A percentile compares a stretch with the other conserved stretches of the same genome.
phyloP scores from a whole-genome alignment of 2,797 vertebrate genomes.

The Peromyscus melanophrys region DNA sequence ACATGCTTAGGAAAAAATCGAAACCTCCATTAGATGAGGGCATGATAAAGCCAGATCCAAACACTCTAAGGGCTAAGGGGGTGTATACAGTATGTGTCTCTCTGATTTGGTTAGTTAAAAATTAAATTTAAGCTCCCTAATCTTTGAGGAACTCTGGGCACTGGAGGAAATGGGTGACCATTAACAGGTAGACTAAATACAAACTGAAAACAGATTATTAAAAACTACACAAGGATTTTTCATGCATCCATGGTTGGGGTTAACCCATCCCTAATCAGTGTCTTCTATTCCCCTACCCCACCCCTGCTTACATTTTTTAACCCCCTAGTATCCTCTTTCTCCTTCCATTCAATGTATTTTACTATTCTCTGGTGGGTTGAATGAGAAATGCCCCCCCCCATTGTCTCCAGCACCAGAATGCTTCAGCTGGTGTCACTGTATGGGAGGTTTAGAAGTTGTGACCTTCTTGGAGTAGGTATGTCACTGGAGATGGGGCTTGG shows the following conservation, averaged over 20 bases:
- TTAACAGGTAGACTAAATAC: not conserved
- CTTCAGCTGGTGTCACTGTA: not conserved
- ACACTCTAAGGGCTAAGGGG: not conserved
- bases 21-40: not conserved
- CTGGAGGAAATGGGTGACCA: not conserved
- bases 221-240: not conserved
- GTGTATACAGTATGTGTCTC: not conserved
- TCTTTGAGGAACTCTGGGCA: not conserved
- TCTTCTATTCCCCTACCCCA: no score
- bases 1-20: not conserved
- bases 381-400: not conserved
- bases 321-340: not conserved
- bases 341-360: not conserved
- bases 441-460: not conserved
- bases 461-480: not conserved
- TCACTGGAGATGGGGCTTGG: not conserved
- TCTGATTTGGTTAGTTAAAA: not conserved
- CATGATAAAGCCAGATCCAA: not conserved
- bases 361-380: not conserved
- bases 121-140: not conserved
- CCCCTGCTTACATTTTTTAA: not conserved
- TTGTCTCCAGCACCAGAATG: not conserved
- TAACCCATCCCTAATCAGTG: not conserved
- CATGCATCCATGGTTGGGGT: not conserved
- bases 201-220: not conserved